These are phyloP conservation scores for Onchidella celtica DNA, from an alignment of 2,888 invertebrate genomes.

Conservation along the genomic window DNA sequence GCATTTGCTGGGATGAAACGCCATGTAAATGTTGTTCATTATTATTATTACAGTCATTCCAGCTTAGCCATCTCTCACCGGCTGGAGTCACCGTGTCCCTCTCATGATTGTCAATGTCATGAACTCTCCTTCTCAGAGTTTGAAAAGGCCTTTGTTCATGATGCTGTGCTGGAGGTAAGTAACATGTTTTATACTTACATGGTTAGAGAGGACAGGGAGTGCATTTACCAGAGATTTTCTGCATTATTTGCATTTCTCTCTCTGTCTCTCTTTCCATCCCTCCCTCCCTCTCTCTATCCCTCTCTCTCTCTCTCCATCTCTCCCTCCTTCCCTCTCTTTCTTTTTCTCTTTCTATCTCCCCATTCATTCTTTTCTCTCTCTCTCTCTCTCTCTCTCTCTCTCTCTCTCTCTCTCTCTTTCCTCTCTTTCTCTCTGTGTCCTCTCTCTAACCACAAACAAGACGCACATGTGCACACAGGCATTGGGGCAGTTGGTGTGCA, in stretches of 20 bases:
- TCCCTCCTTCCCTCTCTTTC: too few species aligned
- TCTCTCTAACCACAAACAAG: too few species aligned
- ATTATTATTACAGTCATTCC: constrained; percentile 10
- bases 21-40: too few species aligned
- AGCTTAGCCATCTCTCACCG: neutral
- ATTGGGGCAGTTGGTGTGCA: too few species aligned
- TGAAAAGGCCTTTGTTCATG: constrained; percentile 4
- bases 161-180: constrained; percentile 8
- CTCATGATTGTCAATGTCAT: neutral
- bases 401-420: too few species aligned
- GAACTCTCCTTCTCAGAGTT: constrained; percentile 31
- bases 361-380: neutral
- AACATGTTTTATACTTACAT: neutral
- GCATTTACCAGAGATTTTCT: neutral
- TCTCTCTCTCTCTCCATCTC: too few species aligned
- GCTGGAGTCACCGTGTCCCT: neutral
- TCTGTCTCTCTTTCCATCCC: too few species aligned
- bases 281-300: too few species aligned
- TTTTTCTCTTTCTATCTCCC: too few species aligned
- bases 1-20: too few species aligned
- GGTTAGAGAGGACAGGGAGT: neutral
- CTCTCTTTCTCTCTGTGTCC: too few species aligned
- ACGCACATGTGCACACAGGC: too few species aligned
- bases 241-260: neutral
- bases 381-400: neutral